Percentiles rank a stretch among this genome's conserved stretches.
Conservation (phyloP, 2,113 vertebrate species). For the Salvelinus fontinalis region DNA sequence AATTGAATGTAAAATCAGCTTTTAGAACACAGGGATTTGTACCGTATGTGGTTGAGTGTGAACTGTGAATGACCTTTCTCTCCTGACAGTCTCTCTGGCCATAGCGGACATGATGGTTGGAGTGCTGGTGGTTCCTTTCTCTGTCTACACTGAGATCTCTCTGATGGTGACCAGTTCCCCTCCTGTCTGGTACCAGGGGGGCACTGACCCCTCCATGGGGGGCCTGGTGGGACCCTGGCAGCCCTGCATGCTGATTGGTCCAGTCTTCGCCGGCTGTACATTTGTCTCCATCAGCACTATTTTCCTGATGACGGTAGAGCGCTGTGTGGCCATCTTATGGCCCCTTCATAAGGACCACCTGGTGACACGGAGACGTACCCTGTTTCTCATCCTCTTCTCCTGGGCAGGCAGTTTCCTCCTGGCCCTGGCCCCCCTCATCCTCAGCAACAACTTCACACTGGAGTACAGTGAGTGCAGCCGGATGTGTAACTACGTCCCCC, state of each 20-base stretch:
- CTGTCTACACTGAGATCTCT: constrained; percentile 64
- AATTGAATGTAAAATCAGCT: background rate
- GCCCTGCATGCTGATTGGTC: constrained; percentile 80
- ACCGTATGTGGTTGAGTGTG: background rate
- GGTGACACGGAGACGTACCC: constrained; percentile 73
- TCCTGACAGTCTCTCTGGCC: constrained; percentile 60
- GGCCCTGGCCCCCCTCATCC: constrained; percentile 72
- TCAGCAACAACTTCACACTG: constrained; percentile 72
- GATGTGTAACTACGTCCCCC: constrained; percentile 79
- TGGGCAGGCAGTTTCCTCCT: constrained; percentile 77
- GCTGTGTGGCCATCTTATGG: constrained; percentile 76
- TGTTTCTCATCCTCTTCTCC: constrained; percentile 73
- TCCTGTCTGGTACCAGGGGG: constrained; percentile 37
- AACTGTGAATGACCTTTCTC: constrained; percentile 3
- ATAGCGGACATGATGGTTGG: constrained; percentile 69
- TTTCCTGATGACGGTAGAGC: constrained; percentile 81
- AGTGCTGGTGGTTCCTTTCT: constrained; percentile 68
- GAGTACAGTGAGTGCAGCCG: constrained; percentile 83
- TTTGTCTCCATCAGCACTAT: constrained; percentile 87
- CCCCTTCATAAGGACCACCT: constrained; percentile 78
- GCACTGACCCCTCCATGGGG: constrained; percentile 19
- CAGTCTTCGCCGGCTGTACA: constrained; percentile 81
- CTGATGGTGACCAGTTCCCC: constrained; percentile 52
- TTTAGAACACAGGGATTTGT: background rate
- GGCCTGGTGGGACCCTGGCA: constrained; percentile 54